A percentile compares a stretch with the other conserved stretches of the same genome.
Evolutionary conservation across 2,113 vertebrate species (phyloP).

Genomic region (Mus pahari): DNA sequence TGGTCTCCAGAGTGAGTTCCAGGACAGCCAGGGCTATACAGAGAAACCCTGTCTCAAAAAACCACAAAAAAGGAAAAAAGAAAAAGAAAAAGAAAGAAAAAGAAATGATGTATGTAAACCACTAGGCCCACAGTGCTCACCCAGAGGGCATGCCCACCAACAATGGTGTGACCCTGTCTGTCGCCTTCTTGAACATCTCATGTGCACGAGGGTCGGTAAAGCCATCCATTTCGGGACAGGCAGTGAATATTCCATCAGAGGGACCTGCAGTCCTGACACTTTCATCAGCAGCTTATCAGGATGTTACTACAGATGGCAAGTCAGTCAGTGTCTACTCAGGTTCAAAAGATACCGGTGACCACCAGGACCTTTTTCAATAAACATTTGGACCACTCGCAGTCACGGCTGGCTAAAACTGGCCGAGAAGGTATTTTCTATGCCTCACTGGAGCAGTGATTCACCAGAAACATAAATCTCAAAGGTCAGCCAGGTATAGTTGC

Average conservation of each 20-base stretch:
- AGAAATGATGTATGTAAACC: background rate
- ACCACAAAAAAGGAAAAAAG: no score
- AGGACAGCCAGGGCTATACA: no score
- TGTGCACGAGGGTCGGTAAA: background rate
- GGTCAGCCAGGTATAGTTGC: background rate
- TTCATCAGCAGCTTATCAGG: background rate
- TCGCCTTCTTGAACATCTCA: background rate
- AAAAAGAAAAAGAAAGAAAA: no score
- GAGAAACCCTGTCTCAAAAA: no score
- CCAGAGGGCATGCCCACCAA: background rate
- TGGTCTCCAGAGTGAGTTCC: no score
- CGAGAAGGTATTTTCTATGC: background rate
- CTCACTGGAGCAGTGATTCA: background rate
- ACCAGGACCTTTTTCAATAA: background rate
- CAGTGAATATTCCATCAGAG: background rate
- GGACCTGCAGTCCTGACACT: background rate
- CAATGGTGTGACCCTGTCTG: background rate
- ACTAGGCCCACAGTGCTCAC: background rate
- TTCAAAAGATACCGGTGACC: background rate
- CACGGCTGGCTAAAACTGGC: background rate
- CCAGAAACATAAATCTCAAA: constrained; percentile 29
- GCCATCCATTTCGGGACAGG: background rate
- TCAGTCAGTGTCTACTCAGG: background rate
- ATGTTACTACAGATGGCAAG: background rate
- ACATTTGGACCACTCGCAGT: background rate